These are phyloP conservation scores for Hafferia zeledoni DNA, from an alignment of 2,797 vertebrate species.

Conservation along the genomic window DNA sequence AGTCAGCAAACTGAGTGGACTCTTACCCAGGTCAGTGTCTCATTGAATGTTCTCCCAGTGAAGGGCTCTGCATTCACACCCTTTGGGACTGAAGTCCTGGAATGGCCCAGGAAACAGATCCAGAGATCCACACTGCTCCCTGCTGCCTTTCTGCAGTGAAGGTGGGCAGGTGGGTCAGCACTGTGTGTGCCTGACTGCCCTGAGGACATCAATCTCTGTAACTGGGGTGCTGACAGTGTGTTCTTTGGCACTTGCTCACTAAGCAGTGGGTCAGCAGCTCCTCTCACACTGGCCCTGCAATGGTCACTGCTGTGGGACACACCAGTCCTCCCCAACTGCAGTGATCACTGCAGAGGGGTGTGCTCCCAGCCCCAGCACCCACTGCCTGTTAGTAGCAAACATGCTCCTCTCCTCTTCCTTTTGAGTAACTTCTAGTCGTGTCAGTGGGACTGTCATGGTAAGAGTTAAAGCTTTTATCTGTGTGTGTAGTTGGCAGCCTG, in stretches of 20 bases:
- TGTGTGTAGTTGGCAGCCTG: not conserved
- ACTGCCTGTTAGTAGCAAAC: not conserved
- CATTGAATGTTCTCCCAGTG: not conserved
- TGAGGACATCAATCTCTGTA: not conserved
- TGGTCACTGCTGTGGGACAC: not conserved
- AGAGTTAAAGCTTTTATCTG: conserved; percentile 55
- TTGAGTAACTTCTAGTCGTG: not conserved
- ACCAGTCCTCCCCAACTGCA: not conserved
- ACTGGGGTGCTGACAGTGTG: not conserved
- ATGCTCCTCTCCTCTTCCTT: not conserved
- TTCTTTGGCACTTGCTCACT: not conserved
- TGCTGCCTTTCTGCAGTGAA: not conserved
- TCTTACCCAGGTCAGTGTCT: conserved; percentile 68
- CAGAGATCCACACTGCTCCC: not conserved
- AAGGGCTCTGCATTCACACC: not conserved
- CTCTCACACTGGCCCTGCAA: not conserved
- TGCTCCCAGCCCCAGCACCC: not conserved
- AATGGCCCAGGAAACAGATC: not conserved
- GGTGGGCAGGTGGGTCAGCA: not conserved
- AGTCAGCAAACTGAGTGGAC: conserved; percentile 76
- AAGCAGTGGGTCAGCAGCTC: not conserved
- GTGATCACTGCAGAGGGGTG: not conserved
- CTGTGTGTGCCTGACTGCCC: not conserved
- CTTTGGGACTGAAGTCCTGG: not conserved
- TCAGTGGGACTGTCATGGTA: not conserved